Base-by-base conservation (phyloP, 2,113 vertebrate species). In the Leucopsar rothschildi region DNA sequence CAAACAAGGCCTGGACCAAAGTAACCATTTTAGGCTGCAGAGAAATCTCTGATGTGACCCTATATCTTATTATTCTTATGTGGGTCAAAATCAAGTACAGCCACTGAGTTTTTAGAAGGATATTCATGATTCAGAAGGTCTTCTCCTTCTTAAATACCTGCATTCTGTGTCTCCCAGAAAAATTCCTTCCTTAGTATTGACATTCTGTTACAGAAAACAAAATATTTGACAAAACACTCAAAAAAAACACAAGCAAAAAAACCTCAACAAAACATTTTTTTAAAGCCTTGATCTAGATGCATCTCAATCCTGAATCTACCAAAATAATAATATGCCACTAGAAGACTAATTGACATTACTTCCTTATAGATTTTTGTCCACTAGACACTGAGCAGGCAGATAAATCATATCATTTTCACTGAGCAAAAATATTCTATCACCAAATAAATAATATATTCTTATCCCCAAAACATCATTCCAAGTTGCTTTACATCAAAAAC, bases 391-490 rank as follows among this genome's bases (percentile, higher is more conserved):
- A 66, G 27, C 37, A 82, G 79, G 49, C 31, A 78, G 40, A 87
- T 49, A 90, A 93, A 90, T 90, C 45, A 61, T 45, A 66, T 56
- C 2, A 0, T 87, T 82, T 92, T 81, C 10, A 49, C 9, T 14
- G 65, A 37, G 28, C 18, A 80, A 91, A 82, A 85, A 70, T 44
- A 72, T 23, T 70, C 15, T 35, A 31, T 63, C 23, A 57, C 31
- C 18, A 85, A 95, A 91, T 75, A 96, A 95, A 92, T 81, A 76
- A 82, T 47, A 5, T 83, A 53, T 91, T 92, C 20, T 29, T 82
- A 57, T 19, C 53, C 37, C 31, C 1, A 1, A 87, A 88, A 80
- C 18, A 47, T 73, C 42, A 76, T 21, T 42, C 7, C 7, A 59
- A 50, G 31, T 55, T 63, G 12, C 15, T 87, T 8, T 83, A 42